Conservation (phyloP, 2,797 vertebrate species). For the Notamacropus eugenii region DNA sequence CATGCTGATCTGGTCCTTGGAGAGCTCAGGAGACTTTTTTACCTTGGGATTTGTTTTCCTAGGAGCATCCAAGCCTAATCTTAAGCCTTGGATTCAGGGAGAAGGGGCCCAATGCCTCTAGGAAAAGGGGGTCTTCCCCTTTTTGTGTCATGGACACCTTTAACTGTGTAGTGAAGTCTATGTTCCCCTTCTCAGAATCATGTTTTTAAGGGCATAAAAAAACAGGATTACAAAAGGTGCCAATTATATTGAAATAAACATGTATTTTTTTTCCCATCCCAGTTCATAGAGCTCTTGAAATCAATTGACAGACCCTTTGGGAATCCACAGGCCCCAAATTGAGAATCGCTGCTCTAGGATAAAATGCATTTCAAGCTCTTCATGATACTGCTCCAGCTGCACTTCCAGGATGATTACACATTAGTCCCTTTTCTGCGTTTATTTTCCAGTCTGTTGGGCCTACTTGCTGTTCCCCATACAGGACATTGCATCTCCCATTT, state of each 20-base stretch:
- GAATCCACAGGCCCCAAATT: background rate
- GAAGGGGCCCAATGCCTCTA: background rate
- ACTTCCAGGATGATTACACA: background rate
- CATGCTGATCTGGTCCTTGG: background rate
- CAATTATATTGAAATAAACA: background rate
- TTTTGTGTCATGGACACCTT: background rate
- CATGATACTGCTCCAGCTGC: background rate
- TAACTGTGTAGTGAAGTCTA: background rate
- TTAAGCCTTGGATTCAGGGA: conserved; percentile 1
- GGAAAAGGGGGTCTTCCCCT: background rate
- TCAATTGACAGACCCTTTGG: background rate
- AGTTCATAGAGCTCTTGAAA: background rate
- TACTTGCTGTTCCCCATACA: background rate
- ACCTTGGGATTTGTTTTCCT: too few species aligned
- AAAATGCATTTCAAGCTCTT: background rate
- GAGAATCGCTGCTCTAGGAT: background rate
- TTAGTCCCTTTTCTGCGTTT: background rate
- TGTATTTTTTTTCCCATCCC: background rate
- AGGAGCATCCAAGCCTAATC: background rate
- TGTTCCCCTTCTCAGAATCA: background rate
- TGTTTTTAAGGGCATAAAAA: background rate
- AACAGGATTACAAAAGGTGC: background rate
- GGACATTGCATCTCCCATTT: background rate
- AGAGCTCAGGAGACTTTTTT: background rate
- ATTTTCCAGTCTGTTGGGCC: background rate